phyloP scores from a whole-genome alignment of 2,797 vertebrate genomes.

The Coracias cyanogaster region DNA sequence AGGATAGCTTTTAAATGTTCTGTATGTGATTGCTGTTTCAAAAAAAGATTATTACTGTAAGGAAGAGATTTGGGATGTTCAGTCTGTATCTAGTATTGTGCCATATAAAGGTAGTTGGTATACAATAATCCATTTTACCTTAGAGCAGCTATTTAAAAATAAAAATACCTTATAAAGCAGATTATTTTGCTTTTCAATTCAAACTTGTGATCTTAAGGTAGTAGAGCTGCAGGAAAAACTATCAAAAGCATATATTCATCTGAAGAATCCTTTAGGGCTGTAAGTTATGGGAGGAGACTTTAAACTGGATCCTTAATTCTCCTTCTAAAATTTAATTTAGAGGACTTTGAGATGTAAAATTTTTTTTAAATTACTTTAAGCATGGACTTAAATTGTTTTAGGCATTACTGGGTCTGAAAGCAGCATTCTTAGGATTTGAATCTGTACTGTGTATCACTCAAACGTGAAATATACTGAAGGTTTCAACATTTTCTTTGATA shows the following conservation, averaged over 20 bases:
- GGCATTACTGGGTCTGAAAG: background rate
- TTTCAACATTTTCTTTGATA: background rate
- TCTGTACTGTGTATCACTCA: background rate
- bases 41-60: background rate
- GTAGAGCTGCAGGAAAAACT: background rate
- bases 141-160: background rate
- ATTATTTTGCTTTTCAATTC: background rate
- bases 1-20: background rate
- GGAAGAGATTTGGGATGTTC: background rate
- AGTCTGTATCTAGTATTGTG: background rate
- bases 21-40: rapidly evolving
- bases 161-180: background rate
- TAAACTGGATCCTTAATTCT: background rate
- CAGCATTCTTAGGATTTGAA: background rate
- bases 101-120: background rate
- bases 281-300: background rate
- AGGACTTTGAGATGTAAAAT: background rate
- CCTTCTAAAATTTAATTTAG: background rate
- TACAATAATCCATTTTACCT: background rate
- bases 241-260: background rate
- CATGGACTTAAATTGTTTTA: background rate
- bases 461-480: background rate
- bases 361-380: background rate
- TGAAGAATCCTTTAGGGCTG: background rate
- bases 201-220: background rate